Conservation (phyloP, 2,797 vertebrate genomes). For the Halcyon smyrnensis region DNA sequence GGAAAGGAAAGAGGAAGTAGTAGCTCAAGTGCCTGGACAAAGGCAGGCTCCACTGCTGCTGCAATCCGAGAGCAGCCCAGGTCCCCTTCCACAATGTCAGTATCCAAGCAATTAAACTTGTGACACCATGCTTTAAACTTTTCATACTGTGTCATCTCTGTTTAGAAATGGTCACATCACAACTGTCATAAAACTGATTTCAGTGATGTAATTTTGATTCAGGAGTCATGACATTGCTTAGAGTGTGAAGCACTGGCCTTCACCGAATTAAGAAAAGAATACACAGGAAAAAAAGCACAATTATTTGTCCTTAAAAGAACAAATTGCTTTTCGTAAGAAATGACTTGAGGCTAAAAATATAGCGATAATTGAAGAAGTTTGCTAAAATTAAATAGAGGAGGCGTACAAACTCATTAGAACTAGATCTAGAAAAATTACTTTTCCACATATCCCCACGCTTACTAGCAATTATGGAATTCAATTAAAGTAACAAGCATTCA, state of each 20-base stretch:
- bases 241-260: background rate
- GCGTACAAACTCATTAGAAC: background rate
- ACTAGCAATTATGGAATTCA: background rate
- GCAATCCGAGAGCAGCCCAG: background rate
- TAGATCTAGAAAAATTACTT: background rate
- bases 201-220: background rate
- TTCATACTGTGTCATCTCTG: background rate
- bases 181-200: background rate
- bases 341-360: background rate
- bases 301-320: background rate
- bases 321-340: background rate
- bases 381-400: conserved; percentile 14
- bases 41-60: background rate
- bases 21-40: background rate
- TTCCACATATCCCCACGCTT: background rate
- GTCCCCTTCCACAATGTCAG: background rate
- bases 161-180: background rate
- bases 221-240: background rate
- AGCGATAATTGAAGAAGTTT: background rate
- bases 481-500: conserved; percentile 32
- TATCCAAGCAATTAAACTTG: background rate
- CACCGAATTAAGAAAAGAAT: background rate
- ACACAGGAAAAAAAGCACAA: background rate
- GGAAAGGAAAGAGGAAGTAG: background rate
- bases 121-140: background rate